phyloP scores from a whole-genome alignment of 1,140 invertebrate genomes.

The Tetragnatha versicolor region DNA sequence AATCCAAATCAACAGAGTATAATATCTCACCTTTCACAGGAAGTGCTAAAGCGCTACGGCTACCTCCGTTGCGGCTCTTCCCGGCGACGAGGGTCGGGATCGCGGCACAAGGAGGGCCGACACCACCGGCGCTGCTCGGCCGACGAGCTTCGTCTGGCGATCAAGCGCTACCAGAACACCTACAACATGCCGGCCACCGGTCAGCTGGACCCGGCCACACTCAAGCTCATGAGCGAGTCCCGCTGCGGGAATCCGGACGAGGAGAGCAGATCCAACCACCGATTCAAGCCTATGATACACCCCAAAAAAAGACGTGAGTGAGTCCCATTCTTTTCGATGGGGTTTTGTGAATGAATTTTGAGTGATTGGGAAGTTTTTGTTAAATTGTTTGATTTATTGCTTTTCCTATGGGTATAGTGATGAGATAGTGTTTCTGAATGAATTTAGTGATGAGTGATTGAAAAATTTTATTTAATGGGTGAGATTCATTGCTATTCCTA shows the following conservation, averaged over 20 bases:
- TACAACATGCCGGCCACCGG: slow-evolving; percentile 63
- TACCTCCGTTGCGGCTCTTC: slow-evolving; percentile 48
- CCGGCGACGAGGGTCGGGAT: not conserved
- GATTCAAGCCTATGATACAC: slow-evolving; percentile 49
- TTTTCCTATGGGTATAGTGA: no score
- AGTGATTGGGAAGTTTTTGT: no score
- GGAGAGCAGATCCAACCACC: slow-evolving; percentile 51
- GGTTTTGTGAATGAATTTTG: no score
- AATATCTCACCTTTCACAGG: slow-evolving; percentile 22
- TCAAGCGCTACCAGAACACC: slow-evolving; percentile 62
- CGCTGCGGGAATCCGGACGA: slow-evolving; percentile 65
- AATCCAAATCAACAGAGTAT: no score
- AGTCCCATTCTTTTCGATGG: no score
- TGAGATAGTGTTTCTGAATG: no score
- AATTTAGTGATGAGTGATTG: no score
- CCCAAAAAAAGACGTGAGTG: slow-evolving; percentile 36
- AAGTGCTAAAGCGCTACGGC: slow-evolving; percentile 52
- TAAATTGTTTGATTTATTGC: no score
- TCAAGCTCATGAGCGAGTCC: slow-evolving; percentile 62
- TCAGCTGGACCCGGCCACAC: slow-evolving; percentile 62
- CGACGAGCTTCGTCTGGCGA: slow-evolving; percentile 57
- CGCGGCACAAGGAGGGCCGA: slow-evolving; percentile 14
- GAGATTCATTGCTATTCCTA: no score
- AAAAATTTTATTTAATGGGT: no score
- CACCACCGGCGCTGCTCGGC: not conserved